Conservation (phyloP, 2,113 vertebrate genomes). For the Centropus unirufus region DNA sequence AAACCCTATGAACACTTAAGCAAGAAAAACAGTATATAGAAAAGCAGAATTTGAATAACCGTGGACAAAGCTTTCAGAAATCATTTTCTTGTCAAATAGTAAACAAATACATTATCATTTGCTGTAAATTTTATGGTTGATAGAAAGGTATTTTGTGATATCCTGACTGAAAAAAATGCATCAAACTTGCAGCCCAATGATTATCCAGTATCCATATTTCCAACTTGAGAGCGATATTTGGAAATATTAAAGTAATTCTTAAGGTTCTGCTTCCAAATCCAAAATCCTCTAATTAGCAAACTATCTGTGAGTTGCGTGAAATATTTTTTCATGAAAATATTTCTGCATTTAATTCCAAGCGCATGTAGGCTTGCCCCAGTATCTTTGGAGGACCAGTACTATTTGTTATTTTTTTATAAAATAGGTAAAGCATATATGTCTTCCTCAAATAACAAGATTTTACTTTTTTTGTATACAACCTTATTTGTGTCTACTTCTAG, state of each 20-base stretch:
- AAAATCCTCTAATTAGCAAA: not conserved
- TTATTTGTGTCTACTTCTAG: not conserved
- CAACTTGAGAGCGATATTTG: not conserved
- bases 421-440: not conserved
- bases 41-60: not conserved
- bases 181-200: not conserved
- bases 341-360: not conserved
- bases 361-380: no score
- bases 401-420: not conserved
- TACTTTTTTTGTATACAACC: not conserved
- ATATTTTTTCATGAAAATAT: not conserved
- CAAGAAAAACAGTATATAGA: not conserved
- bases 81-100: not conserved
- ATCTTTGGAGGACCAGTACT: no score
- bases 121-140: not conserved
- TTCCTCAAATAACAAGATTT: not conserved
- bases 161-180: not conserved
- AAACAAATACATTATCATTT: not conserved
- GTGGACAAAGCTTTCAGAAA: not conserved
- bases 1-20: not conserved
- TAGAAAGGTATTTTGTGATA: not conserved
- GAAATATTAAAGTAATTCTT: not conserved
- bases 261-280: not conserved
- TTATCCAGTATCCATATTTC: not conserved
- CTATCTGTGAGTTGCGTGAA: not conserved